phyloP scores from a whole-genome alignment of 2,888 invertebrate species.

The Aleiodes testaceus region DNA sequence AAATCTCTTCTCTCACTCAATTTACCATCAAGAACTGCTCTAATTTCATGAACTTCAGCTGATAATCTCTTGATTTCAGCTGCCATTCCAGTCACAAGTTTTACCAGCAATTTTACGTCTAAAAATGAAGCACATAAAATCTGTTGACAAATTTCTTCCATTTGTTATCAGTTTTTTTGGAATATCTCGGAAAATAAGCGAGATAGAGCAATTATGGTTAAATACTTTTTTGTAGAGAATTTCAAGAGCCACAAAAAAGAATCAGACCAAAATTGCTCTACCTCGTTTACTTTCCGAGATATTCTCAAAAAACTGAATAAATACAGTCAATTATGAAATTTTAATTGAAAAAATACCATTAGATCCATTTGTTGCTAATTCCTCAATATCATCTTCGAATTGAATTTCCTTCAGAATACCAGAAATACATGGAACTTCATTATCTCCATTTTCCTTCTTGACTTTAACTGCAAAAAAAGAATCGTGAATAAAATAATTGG shows the following conservation, averaged over 20 bases:
- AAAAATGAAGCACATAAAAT: not conserved
- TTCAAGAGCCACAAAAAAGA: too few species aligned
- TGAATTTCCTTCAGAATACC: slow-evolving; percentile 31
- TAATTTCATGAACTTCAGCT: slow-evolving; percentile 16
- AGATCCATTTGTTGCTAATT: slow-evolving; percentile 27
- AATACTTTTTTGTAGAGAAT: too few species aligned
- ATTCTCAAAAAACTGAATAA: not conserved
- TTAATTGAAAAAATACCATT: slow-evolving; percentile 17
- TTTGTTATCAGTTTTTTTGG: too few species aligned
- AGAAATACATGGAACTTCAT: slow-evolving; percentile 14
- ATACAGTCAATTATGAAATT: not conserved
- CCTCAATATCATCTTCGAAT: slow-evolving; percentile 31
- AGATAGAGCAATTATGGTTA: too few species aligned
- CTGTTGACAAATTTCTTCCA: not conserved
- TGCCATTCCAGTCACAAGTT: not conserved
- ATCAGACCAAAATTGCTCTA: too few species aligned
- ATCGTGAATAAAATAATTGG: not conserved
- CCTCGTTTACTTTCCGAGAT: too few species aligned
- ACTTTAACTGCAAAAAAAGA: slow-evolving; percentile 11
- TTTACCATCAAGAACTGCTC: not conserved
- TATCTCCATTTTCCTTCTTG: slow-evolving; percentile 6
- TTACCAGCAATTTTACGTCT: slow-evolving; percentile 5
- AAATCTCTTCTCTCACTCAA: not conserved
- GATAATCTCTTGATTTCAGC: slow-evolving; percentile 9
- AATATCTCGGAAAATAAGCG: too few species aligned